These are phyloP conservation scores for Formica exsecta DNA, from an alignment of 1,140 invertebrate genomes.

Conservation along the genomic window DNA sequence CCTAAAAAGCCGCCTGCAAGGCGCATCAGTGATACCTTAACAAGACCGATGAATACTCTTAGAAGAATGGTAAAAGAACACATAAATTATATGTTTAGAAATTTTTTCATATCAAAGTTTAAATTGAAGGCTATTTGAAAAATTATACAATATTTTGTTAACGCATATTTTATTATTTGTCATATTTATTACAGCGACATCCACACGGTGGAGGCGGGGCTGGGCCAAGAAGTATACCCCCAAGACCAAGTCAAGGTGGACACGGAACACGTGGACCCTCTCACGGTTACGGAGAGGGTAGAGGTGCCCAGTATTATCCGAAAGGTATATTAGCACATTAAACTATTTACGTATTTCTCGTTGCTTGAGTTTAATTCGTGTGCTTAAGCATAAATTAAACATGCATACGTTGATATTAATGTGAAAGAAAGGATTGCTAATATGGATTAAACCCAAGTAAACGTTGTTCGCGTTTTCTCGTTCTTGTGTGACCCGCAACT, in stretches of 20 bases:
- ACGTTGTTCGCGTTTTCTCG: constrained; percentile 65
- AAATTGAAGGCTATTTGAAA: neutral
- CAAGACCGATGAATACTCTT: constrained; percentile 95
- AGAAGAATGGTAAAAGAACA: constrained; percentile 90
- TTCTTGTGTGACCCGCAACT: constrained; percentile 66
- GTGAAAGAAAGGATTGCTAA: constrained; percentile 15
- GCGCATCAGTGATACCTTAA: constrained; percentile 94
- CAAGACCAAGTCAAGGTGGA: constrained; percentile 79
- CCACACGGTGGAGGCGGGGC: constrained; percentile 85
- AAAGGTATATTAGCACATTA: constrained; percentile 88
- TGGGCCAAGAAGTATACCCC: constrained; percentile 87
- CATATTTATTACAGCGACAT: constrained; percentile 77
- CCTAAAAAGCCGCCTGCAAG: constrained; percentile 96
- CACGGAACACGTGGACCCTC: constrained; percentile 87
- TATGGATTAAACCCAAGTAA: constrained; percentile 71
- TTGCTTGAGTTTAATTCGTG: constrained; percentile 74
- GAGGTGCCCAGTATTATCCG: constrained; percentile 91
- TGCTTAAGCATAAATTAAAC: constrained; percentile 29
- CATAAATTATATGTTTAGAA: neutral
- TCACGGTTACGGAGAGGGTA: constrained; percentile 90
- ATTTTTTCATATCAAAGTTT: neutral
- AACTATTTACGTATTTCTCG: constrained; percentile 59
- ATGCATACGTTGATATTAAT: constrained; percentile 16
- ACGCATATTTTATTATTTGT: neutral
- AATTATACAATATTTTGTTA: neutral